phyloP scores from a whole-genome alignment of 2,797 vertebrate species.

The Clarias laeviceps region DNA sequence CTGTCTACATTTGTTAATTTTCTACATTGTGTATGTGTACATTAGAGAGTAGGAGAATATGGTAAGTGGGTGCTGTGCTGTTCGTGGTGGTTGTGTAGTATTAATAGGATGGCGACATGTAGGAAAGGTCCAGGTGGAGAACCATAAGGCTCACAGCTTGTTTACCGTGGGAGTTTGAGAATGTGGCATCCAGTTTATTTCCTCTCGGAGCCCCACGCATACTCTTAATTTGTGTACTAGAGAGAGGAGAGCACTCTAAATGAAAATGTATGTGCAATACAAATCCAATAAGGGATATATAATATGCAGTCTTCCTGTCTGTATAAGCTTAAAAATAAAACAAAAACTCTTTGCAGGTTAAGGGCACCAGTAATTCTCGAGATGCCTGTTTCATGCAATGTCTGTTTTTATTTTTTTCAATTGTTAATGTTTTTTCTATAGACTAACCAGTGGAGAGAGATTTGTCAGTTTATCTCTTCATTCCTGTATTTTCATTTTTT shows the following conservation, averaged over 20 bases:
- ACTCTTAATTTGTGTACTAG: conserved; percentile 34
- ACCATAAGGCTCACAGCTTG: conserved; percentile 78
- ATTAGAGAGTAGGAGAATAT: conserved; percentile 28
- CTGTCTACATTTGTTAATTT: neutral
- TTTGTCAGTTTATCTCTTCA: neutral
- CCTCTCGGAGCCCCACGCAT: neutral
- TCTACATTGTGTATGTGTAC: neutral
- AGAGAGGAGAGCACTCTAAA: conserved; percentile 15
- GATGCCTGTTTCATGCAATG: neutral
- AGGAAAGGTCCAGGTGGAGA: conserved; percentile 75
- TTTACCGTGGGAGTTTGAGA: conserved; percentile 64
- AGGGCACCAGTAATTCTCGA: neutral
- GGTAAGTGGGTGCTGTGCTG: conserved; percentile 33
- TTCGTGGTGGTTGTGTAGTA: conserved; percentile 45
- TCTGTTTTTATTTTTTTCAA: too few species aligned
- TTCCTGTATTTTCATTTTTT: conserved; percentile 1
- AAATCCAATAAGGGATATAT: neutral
- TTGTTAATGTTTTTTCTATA: neutral
- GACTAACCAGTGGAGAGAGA: neutral
- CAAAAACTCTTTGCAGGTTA: neutral
- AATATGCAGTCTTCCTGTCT: neutral
- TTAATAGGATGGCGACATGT: conserved; percentile 57
- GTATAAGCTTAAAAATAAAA: neutral
- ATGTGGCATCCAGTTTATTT: conserved; percentile 46
- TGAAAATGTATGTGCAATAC: neutral